Evolutionary conservation across 2,113 vertebrate species (phyloP).

Genomic region (Cyprinodon tularosa): DNA sequence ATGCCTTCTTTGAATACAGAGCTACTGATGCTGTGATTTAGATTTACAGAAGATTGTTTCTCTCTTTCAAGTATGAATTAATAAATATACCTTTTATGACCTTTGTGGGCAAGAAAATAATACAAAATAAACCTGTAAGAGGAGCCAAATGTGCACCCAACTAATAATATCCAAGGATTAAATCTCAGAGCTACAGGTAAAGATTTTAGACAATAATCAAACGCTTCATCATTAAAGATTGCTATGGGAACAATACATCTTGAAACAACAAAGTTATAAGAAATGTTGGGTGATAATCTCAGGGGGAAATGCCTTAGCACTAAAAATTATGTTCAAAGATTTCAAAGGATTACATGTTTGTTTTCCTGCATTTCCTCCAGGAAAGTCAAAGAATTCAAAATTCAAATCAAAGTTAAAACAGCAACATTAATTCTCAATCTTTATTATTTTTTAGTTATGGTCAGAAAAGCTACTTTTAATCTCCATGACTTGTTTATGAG

Average conservation of each 20-base stretch:
- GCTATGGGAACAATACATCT: background rate
- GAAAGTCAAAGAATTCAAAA: background rate
- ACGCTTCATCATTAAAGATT: conserved; percentile 23
- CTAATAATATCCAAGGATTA: conserved; percentile 24
- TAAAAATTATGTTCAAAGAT: background rate
- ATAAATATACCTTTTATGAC: background rate
- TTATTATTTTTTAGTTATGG: background rate
- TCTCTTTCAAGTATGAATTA: background rate
- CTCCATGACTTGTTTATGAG: background rate
- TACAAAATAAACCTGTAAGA: conserved; percentile 12
- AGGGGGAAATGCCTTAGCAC: background rate
- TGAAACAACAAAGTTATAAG: background rate
- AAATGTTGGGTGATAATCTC: background rate
- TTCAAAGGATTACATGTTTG: background rate
- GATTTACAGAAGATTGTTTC: conserved; percentile 21
- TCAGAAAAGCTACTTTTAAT: conserved; percentile 1
- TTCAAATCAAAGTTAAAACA: background rate
- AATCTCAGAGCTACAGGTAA: conserved; percentile 21
- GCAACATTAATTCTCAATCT: conserved; percentile 3
- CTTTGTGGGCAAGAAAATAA: conserved; percentile 1
- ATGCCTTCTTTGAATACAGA: conserved; percentile 26
- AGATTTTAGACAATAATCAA: conserved; percentile 16
- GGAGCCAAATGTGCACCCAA: conserved; percentile 5
- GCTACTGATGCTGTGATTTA: conserved; percentile 26
- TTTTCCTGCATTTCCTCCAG: background rate